Evolutionary conservation across 64 coral and sea anemone genomes (phyloP), one percentile per base, ranked within the genome.

Genomic region (Astreopora myriophthalma): DNA sequence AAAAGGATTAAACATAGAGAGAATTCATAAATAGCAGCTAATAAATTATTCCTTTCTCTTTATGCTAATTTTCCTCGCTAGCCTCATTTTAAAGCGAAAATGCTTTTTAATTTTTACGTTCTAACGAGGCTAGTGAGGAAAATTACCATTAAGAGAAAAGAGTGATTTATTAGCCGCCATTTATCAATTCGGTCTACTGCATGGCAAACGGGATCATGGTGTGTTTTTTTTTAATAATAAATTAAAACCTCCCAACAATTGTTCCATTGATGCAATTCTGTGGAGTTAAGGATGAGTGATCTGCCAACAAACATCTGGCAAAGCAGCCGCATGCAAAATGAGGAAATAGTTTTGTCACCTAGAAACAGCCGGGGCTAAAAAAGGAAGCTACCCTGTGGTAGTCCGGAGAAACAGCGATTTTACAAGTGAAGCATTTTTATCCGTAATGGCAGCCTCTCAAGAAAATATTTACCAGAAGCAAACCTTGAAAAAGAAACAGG

Each of bases 381-480:
- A n/a, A 64, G 38, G 20, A 19, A 60, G 55, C 22, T 13, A 38
- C 61, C 38, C 38, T 6, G 23, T 38, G 52, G 79, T 20, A 22
- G 28, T 79, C 77, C 1, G 57, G 17, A 14, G 48, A 25, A 11
- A 55, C 0, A 4, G 6, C 0, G 28, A 24, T 1, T 64, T 28
- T 0, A 34, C 3, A 6, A 31, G 23, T 24, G 8, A 32, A 17
- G 32, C 5, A n/a, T 60, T 16, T 10, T 32, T n/a, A n/a, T n/a
- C 28, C 0, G 51, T 16, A 44, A 66, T 83, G 79, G 57, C 79
- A 6, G 10, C 79, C 0, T 83, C 79, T 65, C 79, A 55, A 12
- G 52, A 30, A 83, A 83, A 64, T 39, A 83, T 83, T 33, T 65
- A 66, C 33, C 79, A 83, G n/a, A 66, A 83, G 12, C 33, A 83